A percentile compares a stretch with the other conserved stretches of the same genome.
phyloP scores from a whole-genome alignment of 64 coral and sea anemone genomes.

The Orbicella faveolata region DNA sequence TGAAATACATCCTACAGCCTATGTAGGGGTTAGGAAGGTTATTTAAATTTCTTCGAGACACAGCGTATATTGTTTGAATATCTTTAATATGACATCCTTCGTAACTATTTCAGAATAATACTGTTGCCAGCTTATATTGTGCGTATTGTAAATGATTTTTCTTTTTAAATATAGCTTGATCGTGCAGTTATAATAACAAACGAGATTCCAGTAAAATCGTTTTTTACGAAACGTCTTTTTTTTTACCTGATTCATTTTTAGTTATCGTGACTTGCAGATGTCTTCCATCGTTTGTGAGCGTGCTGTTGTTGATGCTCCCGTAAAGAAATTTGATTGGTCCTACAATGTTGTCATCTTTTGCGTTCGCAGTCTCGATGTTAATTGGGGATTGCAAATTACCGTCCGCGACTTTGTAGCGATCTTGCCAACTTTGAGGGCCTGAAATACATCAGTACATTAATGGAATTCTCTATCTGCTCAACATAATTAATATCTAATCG shows the following conservation, averaged over 20 bases:
- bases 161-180: neutral
- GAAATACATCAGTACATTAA: constrained; percentile 1
- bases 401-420: constrained; percentile 69
- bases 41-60: too few species aligned
- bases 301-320: constrained; percentile 41
- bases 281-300: constrained; percentile 84
- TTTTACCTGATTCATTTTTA: constrained; percentile 34
- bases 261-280: constrained; percentile 75
- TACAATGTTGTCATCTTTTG: constrained; percentile 32
- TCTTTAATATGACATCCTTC: too few species aligned
- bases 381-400: constrained; percentile 79
- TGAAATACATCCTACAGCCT: too few species aligned
- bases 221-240: neutral
- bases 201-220: neutral
- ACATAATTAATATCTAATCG: constrained; percentile 18
- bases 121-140: too few species aligned
- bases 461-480: neutral
- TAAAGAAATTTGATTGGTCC: constrained; percentile 50
- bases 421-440: constrained; percentile 78
- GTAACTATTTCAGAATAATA: too few species aligned
- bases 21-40: too few species aligned
- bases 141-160: too few species aligned
- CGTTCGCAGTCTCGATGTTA: constrained; percentile 50
- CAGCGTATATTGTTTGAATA: too few species aligned
- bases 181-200: neutral